Conservation (phyloP, 2,797 vertebrate genomes). For the Alectoris magna region DNA sequence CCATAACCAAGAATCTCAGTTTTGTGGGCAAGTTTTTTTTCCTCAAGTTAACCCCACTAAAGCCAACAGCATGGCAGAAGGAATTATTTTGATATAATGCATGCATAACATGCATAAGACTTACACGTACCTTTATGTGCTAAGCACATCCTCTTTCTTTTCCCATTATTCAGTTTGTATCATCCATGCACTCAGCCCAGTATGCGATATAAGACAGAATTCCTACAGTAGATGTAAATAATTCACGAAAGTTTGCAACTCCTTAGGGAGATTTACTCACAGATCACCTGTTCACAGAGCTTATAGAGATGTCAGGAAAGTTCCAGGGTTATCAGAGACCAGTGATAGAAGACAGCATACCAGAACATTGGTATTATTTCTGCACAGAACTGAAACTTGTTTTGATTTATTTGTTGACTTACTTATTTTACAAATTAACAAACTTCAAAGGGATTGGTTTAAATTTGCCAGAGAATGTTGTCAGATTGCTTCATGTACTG, state of each 20-base stretch:
- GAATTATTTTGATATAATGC: neutral
- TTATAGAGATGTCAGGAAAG: constrained; percentile 39
- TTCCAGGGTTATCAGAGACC: neutral
- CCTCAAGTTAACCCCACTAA: neutral
- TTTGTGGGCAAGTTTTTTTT: neutral
- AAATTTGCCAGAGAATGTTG: neutral
- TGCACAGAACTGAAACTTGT: neutral
- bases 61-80: neutral
- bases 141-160: constrained; percentile 6
- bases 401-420: constrained; percentile 17
- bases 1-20: neutral
- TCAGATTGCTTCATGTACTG: constrained; percentile 55
- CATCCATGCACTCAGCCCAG: neutral
- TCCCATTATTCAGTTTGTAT: neutral
- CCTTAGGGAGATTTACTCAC: constrained; percentile 61
- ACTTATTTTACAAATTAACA: constrained; percentile 3
- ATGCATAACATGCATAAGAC: constrained; percentile 6
- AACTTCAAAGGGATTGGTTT: constrained; percentile 47
- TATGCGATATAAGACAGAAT: constrained; percentile 26
- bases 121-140: neutral
- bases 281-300: constrained; percentile 51
- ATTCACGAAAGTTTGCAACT: constrained; percentile 54
- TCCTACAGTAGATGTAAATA: constrained; percentile 50
- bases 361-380: neutral
- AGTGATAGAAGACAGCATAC: neutral